A percentile compares a stretch with the other conserved stretches of the same genome.
phyloP scores from a whole-genome alignment of 2,797 vertebrate species.

The Poeciliopsis infans region DNA sequence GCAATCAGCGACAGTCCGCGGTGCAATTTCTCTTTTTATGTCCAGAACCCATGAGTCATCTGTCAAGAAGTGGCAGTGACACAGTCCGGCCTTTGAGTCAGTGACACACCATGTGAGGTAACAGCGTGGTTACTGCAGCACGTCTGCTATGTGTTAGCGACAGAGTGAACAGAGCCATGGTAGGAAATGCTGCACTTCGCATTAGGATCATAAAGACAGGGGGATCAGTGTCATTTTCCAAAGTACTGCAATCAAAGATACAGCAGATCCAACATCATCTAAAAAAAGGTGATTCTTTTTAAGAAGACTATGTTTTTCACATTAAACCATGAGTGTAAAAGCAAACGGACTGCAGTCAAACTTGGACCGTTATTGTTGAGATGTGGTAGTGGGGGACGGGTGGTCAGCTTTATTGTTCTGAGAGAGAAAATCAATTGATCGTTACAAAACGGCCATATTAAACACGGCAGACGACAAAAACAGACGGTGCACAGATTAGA shows the following conservation, averaged over 20 bases:
- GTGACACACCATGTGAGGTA: slow-evolving; percentile 56
- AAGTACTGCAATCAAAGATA: slow-evolving; percentile 43
- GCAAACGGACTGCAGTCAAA: slow-evolving; percentile 53
- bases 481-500: slow-evolving; percentile 69
- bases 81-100: slow-evolving; percentile 78
- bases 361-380: slow-evolving; percentile 59
- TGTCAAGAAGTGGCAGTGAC: slow-evolving; percentile 79
- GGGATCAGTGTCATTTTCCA: slow-evolving; percentile 58
- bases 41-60: slow-evolving; percentile 73
- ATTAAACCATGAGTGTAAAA: slow-evolving; percentile 60
- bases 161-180: slow-evolving; percentile 18
- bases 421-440: slow-evolving; percentile 63
- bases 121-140: slow-evolving; percentile 39
- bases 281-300: slow-evolving; percentile 26
- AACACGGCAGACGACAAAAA: slow-evolving; percentile 58
- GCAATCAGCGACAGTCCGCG: slow-evolving; percentile 75
- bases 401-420: slow-evolving; percentile 69
- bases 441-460: slow-evolving; percentile 70
- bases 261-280: slow-evolving; percentile 56
- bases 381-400: slow-evolving; percentile 58
- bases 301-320: slow-evolving; percentile 68
- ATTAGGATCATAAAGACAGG: slow-evolving; percentile 57
- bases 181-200: slow-evolving; percentile 27
- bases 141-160: slow-evolving; percentile 20
- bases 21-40: slow-evolving; percentile 43